These are phyloP conservation scores for Fundulus diaphanus DNA, from an alignment of 2,797 vertebrate species.

Conservation along the genomic window DNA sequence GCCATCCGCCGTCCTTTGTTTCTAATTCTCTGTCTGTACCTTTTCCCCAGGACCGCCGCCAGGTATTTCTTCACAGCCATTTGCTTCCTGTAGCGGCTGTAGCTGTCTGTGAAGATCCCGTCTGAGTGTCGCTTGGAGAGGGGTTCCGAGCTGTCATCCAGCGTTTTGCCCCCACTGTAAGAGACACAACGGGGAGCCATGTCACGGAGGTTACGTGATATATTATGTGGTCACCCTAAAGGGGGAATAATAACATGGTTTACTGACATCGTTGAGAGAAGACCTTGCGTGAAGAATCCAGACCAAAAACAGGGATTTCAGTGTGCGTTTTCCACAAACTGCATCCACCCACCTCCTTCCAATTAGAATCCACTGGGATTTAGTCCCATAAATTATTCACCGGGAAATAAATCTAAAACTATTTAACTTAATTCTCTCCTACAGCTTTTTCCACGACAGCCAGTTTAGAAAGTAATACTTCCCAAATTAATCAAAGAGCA, in stretches of 20 bases:
- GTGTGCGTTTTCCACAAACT: slow-evolving; percentile 18
- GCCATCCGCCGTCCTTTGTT: slow-evolving; percentile 98
- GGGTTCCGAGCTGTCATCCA: slow-evolving; percentile 89
- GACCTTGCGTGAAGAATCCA: not conserved
- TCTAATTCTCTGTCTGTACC: slow-evolving; percentile 99
- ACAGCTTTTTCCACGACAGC: slow-evolving; percentile 39
- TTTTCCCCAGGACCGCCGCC: slow-evolving; percentile 98
- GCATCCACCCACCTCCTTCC: slow-evolving; percentile 12
- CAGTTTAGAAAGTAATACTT: slow-evolving; percentile 40
- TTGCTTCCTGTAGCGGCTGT: slow-evolving; percentile 99
- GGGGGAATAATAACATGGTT: slow-evolving; percentile 5
- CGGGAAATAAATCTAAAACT: slow-evolving; percentile 72
- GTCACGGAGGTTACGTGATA: not conserved
- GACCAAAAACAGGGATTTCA: not conserved
- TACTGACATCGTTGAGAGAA: not conserved
- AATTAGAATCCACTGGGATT: slow-evolving; percentile 61
- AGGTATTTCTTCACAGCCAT: slow-evolving; percentile 99
- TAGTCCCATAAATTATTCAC: slow-evolving; percentile 88
- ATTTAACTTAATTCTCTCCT: slow-evolving; percentile 36
- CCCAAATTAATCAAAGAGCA: slow-evolving; percentile 51
- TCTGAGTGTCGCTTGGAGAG: slow-evolving; percentile 98
- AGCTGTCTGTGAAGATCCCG: slow-evolving; percentile 99
- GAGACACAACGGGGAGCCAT: slow-evolving; percentile 2
- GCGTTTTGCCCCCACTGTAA: slow-evolving; percentile 74
- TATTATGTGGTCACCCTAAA: slow-evolving; percentile 2